These are phyloP conservation scores for Cyprinodon diabolis DNA, from an alignment of 2,797 vertebrate genomes.

Conservation along the genomic window DNA sequence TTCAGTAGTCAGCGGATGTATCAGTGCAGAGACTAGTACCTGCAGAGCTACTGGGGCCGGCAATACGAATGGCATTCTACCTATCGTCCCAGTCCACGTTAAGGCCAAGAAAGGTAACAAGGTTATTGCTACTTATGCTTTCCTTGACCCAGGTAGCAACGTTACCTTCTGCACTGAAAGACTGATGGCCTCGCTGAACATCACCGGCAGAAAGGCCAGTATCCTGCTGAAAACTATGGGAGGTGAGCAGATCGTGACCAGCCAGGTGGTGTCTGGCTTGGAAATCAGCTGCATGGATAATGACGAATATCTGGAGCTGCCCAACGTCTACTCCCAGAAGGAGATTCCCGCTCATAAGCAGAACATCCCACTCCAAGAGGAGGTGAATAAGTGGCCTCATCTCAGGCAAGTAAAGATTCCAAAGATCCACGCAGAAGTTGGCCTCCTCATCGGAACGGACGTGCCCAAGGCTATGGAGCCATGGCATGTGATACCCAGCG, in stretches of 20 bases:
- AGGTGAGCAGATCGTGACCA: too few species aligned
- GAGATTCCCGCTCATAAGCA: background rate
- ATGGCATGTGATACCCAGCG: background rate
- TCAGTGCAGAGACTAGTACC: too few species aligned
- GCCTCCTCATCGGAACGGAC: background rate
- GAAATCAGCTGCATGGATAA: background rate
- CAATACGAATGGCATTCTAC: background rate
- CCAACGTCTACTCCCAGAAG: background rate
- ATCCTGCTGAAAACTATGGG: too few species aligned
- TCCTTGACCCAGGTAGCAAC: background rate
- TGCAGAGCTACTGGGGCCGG: too few species aligned
- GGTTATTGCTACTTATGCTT: background rate
- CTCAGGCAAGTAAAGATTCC: background rate
- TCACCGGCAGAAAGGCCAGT: background rate
- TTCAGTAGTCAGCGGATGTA: too few species aligned
- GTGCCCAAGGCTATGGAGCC: background rate
- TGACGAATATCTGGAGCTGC: background rate
- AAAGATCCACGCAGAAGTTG: background rate
- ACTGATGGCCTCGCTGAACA: background rate
- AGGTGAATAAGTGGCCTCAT: background rate
- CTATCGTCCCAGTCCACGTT: background rate
- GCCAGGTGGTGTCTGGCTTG: background rate
- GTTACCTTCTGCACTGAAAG: background rate
- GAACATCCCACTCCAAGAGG: background rate
- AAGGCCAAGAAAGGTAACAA: background rate